Conservation (phyloP, 2,797 vertebrate genomes). For the Heteromormyrus szaboi region DNA sequence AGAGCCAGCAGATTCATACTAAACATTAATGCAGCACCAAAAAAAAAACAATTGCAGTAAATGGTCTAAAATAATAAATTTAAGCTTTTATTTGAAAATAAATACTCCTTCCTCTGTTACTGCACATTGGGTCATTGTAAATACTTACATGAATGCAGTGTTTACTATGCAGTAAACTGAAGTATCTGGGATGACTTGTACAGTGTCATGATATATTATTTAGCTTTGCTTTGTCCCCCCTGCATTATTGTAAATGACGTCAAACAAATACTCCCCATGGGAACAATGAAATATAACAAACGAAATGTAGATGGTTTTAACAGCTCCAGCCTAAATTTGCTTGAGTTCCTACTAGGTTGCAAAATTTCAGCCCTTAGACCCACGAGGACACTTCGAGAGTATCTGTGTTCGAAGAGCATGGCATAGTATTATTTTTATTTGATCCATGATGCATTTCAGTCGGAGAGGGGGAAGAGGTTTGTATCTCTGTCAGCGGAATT, state of each 20-base stretch:
- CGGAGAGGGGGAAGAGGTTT: constrained; percentile 17
- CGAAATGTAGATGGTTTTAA: neutral
- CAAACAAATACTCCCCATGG: neutral
- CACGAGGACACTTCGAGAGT: neutral
- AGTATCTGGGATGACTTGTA: neutral
- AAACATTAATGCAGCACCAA: neutral
- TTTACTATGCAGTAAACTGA: neutral
- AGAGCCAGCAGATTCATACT: neutral
- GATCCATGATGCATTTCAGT: constrained; percentile 26
- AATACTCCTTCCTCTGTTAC: neutral
- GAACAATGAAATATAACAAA: neutral
- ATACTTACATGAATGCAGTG: neutral
- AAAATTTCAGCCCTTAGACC: neutral
- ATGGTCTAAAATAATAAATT: neutral
- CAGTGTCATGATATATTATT: neutral
- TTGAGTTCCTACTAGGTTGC: neutral
- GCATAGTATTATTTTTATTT: constrained; percentile 33
- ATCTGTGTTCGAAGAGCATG: constrained; percentile 21
- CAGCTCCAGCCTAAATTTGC: neutral
- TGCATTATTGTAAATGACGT: neutral
- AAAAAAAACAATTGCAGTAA: neutral
- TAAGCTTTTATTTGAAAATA: neutral
- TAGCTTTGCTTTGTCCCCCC: neutral
- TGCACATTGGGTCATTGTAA: neutral
- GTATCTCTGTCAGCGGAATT: constrained; percentile 38